Evolutionary conservation across 1,140 invertebrate species (phyloP).

Genomic region (Anagrus nilaparvatae): DNA sequence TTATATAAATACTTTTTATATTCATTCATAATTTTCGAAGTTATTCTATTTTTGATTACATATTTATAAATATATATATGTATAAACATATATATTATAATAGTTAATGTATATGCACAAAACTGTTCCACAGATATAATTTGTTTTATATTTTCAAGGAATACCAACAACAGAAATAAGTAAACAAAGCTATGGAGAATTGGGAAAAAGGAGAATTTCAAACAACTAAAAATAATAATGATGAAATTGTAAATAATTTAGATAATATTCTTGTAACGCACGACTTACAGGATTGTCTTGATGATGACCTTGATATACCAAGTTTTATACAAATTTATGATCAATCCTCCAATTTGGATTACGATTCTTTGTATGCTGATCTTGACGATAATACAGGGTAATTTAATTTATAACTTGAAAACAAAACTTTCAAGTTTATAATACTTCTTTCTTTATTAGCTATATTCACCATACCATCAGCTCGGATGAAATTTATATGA

Average conservation of each 20-base stretch:
- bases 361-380: slow-evolving; percentile 33
- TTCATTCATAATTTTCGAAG: too few relatives aligned
- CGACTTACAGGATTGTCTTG: slow-evolving; percentile 47
- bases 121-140: too few relatives aligned
- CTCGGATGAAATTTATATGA: slow-evolving; percentile 58
- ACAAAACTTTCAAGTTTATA: background rate
- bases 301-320: slow-evolving; percentile 45
- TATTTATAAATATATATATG: too few relatives aligned
- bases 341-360: slow-evolving; percentile 33
- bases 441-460: slow-evolving; percentile 32
- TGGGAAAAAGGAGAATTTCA: slow-evolving; percentile 35
- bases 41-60: too few relatives aligned
- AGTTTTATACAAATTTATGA: slow-evolving; percentile 44
- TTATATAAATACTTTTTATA: too few relatives aligned
- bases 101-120: too few relatives aligned
- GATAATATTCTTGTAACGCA: slow-evolving; percentile 40
- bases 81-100: too few relatives aligned
- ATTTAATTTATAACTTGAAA: slow-evolving; percentile 1
- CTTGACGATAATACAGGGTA: slow-evolving; percentile 36
- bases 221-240: slow-evolving; percentile 22
- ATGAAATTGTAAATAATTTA: slow-evolving; percentile 29
- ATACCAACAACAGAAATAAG: too few relatives aligned
- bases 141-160: slow-evolving; percentile 3
- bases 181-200: slow-evolving; percentile 43
- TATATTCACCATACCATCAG: slow-evolving; percentile 59